phyloP scores from a whole-genome alignment of 2,888 invertebrate species.

The Sylvicola fuscatus region DNA sequence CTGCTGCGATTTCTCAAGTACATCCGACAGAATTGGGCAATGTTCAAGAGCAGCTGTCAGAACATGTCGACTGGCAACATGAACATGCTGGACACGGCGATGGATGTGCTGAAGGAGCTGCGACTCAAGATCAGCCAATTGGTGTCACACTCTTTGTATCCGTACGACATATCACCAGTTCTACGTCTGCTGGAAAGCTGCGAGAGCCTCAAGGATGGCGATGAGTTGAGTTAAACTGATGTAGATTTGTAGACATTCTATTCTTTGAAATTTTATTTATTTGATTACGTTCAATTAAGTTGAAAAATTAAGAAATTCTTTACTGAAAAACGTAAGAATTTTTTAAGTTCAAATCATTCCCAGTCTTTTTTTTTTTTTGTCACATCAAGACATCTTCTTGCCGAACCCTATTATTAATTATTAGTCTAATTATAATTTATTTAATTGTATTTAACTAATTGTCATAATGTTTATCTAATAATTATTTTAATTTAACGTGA shows the following conservation, averaged over 20 bases:
- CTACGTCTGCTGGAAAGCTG: constrained; percentile 63
- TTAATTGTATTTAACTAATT: no score
- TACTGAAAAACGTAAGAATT: no score
- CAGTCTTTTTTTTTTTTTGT: no score
- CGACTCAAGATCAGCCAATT: constrained; percentile 62
- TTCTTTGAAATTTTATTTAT: no score
- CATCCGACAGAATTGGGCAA: constrained; percentile 62
- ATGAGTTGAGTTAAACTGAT: constrained; percentile 42
- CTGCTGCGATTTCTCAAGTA: constrained; percentile 67
- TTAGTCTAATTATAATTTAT: no score
- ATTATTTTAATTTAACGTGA: no score
- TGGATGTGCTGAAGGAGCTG: constrained; percentile 62
- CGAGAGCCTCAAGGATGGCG: constrained; percentile 68
- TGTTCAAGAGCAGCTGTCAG: constrained; percentile 59
- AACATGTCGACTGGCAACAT: constrained; percentile 22
- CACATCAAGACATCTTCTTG: no score
- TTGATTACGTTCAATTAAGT: neutral
- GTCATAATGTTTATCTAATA: no score
- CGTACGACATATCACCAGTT: constrained; percentile 79
- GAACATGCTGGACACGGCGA: constrained; percentile 53
- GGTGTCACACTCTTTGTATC: constrained; percentile 65
- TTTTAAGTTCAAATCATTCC: no score
- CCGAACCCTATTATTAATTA: no score
- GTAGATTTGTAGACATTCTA: neutral
- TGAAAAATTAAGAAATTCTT: no score